A percentile compares a stretch with the other conserved stretches of the same genome.
Conservation (phyloP, 2,888 invertebrate genomes). For the Orchestes rusci region DNA sequence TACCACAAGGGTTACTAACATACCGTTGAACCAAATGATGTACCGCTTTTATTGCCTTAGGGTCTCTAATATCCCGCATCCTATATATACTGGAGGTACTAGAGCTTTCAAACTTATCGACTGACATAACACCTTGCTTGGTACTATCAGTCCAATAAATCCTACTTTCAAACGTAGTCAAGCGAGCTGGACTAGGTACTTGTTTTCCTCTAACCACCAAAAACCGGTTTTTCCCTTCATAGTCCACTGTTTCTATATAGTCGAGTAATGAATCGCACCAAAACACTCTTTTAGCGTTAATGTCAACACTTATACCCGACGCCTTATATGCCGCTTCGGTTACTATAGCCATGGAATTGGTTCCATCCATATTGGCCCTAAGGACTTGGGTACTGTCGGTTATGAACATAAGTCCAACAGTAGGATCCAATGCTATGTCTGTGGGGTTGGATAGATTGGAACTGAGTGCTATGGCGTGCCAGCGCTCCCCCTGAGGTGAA, state of each 20-base stretch:
- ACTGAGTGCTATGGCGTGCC: conserved; percentile 86
- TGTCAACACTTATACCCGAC: conserved; percentile 84
- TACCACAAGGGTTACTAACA: conserved; percentile 68
- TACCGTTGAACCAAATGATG: conserved; percentile 71
- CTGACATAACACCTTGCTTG: conserved; percentile 45
- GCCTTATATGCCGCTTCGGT: conserved; percentile 92
- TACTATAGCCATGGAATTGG: conserved; percentile 72
- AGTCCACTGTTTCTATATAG: conserved; percentile 94
- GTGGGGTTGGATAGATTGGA: conserved; percentile 86
- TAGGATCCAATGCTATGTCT: conserved; percentile 90
- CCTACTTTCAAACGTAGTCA: conserved; percentile 78
- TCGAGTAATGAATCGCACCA: conserved; percentile 96
- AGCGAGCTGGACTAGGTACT: conserved; percentile 69
- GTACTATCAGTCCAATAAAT: conserved; percentile 90
- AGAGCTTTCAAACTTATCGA: conserved; percentile 63
- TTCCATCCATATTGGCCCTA: conserved; percentile 92
- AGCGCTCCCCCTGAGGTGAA: conserved; percentile 41
- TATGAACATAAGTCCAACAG: conserved; percentile 79
- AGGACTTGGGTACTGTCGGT: conserved; percentile 78
- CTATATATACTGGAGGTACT: conserved; percentile 76
- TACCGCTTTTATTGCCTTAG: conserved; percentile 76
- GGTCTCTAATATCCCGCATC: conserved; percentile 71
- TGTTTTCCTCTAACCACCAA: conserved; percentile 71
- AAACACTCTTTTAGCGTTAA: conserved; percentile 82
- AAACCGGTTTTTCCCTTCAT: conserved; percentile 76